Percentiles rank a stretch among this genome's conserved stretches.
phyloP scores from a whole-genome alignment of 1,140 invertebrate genomes.

The Ctenoplectra terminalis region DNA sequence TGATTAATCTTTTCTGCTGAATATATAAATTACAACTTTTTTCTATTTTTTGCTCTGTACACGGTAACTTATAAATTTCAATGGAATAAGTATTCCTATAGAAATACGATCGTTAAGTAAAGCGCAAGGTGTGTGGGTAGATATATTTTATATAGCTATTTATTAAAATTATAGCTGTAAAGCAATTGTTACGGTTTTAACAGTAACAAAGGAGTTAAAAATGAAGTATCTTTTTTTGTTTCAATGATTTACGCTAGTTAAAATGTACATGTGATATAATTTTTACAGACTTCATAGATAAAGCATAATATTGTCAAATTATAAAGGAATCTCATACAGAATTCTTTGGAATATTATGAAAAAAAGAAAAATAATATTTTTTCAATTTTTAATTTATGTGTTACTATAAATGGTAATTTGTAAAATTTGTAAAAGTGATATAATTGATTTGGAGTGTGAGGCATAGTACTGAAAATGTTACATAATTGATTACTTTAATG shows the following conservation, averaged over 20 bases:
- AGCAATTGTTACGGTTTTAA: constrained; percentile 17
- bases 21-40: constrained; percentile 26
- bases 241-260: background rate
- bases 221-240: background rate
- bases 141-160: constrained; percentile 19
- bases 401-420: constrained; percentile 24
- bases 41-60: constrained; percentile 26
- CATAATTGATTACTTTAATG: background rate
- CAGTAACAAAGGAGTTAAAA: constrained; percentile 29
- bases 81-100: constrained; percentile 31
- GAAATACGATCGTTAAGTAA: constrained; percentile 29
- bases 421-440: constrained; percentile 33
- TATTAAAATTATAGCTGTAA: constrained; percentile 24
- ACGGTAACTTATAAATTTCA: constrained; percentile 48
- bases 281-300: background rate
- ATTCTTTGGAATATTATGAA: background rate
- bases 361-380: background rate
- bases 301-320: background rate
- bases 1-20: constrained; percentile 49
- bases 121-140: constrained; percentile 18
- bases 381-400: background rate
- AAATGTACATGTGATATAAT: background rate
- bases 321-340: background rate
- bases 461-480: background rate
- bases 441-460: constrained; percentile 1